Evolutionary conservation across 2,797 vertebrate species (phyloP), one percentile per base, ranked within the genome.

Genomic region (Girardinus metallicus): DNA sequence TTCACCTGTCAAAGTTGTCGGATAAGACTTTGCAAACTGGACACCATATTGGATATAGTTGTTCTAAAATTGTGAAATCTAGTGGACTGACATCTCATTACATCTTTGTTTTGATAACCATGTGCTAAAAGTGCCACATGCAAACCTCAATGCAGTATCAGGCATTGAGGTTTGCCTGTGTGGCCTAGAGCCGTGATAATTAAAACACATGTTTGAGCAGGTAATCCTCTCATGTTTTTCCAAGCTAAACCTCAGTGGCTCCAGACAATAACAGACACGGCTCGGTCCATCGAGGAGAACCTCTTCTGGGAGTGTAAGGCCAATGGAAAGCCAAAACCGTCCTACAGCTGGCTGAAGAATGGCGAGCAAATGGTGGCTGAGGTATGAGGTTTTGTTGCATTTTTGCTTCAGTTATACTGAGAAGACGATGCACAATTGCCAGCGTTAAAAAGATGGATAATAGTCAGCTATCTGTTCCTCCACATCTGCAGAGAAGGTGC

Each of bases 171-270:
- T n/a, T n/a, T n/a, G n/a, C n/a, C n/a, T n/a, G n/a, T n/a, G 84
- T 89, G 86, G 88, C 75, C 31, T 68, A 77, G 29, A 39, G 21
- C 44, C 57, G 73, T 43, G 71, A 49, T 87, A 86, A 89, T 90
- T 90, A 80, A 91, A 87, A 82, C 62, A 72, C 75, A 80, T 85
- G 55, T 92, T 82, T 93, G 70, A 87, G 78, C 82, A 85, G 46
- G 53, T 90, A 91, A 91, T 91, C 88, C 86, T 90, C 82, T 90
- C 73, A 18, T 92, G 87, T 93, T 29, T 26, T 76, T 85, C 76
- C 57, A 85, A 99, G 98, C 98, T 75, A 98, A 97, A 92, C 98
- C 98, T 82, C 97, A 98, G 77, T 99, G 98, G 98, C 89, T 97
- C 74, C 97, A 98, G 87, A 95, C 90, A 8, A 96, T 98, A 89